These are phyloP conservation scores for Halcyon senegalensis DNA, from an alignment of 2,113 vertebrate species.

Conservation along the genomic window DNA sequence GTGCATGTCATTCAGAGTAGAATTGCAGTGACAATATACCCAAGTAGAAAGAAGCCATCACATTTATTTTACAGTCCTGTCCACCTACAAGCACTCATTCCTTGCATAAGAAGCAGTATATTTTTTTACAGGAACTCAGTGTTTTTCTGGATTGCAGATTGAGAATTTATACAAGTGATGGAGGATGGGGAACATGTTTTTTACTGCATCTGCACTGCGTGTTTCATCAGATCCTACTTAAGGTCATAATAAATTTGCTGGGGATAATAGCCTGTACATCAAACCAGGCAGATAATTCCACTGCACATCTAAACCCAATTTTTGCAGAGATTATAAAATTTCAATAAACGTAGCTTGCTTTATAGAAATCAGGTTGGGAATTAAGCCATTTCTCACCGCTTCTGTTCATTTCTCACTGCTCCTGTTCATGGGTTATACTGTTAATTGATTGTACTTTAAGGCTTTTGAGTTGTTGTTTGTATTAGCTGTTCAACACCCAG, in stretches of 20 bases:
- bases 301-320: background rate
- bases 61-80: background rate
- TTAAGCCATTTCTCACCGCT: background rate
- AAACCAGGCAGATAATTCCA: background rate
- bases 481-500: background rate
- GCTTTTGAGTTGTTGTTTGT: background rate
- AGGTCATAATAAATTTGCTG: background rate
- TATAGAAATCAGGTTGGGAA: background rate
- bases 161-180: background rate
- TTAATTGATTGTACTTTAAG: background rate
- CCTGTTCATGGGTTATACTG: background rate
- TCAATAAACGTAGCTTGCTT: background rate
- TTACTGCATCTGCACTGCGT: background rate
- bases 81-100: background rate
- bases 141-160: background rate
- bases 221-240: background rate
- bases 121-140: background rate
- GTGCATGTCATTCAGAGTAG: background rate
- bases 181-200: background rate
- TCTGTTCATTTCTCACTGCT: background rate
- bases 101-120: background rate
- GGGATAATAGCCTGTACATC: background rate
- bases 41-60: background rate
- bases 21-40: background rate
- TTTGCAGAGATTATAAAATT: background rate